A percentile compares a stretch with the other conserved stretches of the same genome.
These are phyloP conservation scores for Tetramorium parvispinum DNA, from an alignment of 1,140 invertebrate species.

Conservation along the genomic window DNA sequence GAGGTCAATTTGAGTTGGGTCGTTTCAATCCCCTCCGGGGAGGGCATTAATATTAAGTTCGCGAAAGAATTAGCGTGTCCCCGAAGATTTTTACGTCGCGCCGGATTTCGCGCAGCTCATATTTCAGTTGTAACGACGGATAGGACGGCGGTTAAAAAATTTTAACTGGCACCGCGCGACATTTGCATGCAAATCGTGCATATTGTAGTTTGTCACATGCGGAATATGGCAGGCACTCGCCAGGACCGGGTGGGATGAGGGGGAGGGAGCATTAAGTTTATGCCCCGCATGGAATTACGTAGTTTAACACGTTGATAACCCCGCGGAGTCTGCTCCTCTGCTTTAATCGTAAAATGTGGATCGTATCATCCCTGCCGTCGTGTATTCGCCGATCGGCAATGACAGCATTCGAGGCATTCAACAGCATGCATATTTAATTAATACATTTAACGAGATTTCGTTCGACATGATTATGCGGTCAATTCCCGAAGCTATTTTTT, in stretches of 20 bases:
- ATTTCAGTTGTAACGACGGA: slow-evolving; percentile 11
- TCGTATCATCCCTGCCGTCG: neutral
- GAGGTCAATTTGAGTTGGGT: slow-evolving; percentile 4
- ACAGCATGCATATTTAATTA: slow-evolving; percentile 11
- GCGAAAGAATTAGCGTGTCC: slow-evolving; percentile 15
- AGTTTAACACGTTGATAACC: slow-evolving; percentile 78
- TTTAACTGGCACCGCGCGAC: neutral
- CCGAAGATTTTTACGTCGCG: neutral
- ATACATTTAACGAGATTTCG: neutral
- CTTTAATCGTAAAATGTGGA: slow-evolving; percentile 49
- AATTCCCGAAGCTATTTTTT: neutral
- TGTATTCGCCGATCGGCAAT: neutral
- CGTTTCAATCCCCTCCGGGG: neutral
- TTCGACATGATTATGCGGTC: neutral
- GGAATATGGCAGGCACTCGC: neutral
- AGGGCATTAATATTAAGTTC: slow-evolving; percentile 37
- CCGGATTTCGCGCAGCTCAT: slow-evolving; percentile 31
- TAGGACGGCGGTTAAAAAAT: neutral
- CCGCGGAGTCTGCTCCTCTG: slow-evolving; percentile 25
- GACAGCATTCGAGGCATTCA: neutral
- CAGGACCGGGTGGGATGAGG: too few relatives aligned
- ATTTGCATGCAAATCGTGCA: slow-evolving; percentile 51
- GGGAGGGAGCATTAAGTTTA: slow-evolving; percentile 72
- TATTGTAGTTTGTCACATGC: slow-evolving; percentile 29
- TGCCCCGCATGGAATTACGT: slow-evolving; percentile 70